Evolutionary conservation across 2,113 vertebrate genomes (phyloP).

Genomic region (Lepisosteus osseus): DNA sequence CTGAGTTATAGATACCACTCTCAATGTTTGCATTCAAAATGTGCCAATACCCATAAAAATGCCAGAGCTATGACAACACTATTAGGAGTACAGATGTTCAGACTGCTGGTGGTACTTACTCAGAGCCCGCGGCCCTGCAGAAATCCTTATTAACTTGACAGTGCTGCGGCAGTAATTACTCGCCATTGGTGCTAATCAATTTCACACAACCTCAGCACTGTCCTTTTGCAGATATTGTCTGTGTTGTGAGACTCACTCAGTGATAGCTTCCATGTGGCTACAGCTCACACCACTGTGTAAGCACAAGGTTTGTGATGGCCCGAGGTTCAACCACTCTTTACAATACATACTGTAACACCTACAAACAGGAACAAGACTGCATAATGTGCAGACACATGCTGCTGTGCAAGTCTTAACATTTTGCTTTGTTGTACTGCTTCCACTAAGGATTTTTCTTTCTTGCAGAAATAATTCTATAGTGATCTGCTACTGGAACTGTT

Average conservation of each 20-base stretch:
- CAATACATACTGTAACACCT: too few species aligned
- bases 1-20: conserved; percentile 12
- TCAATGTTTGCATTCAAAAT: conserved; percentile 8
- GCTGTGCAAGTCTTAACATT: too few species aligned
- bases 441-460: too few species aligned
- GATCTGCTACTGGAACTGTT: too few species aligned
- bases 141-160: background rate
- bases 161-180: conserved; percentile 34
- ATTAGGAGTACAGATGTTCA: conserved; percentile 41
- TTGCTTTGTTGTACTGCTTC: too few species aligned
- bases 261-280: background rate
- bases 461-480: too few species aligned
- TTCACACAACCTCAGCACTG: conserved; percentile 42
- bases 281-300: background rate
- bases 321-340: too few species aligned
- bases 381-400: too few species aligned
- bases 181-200: conserved; percentile 51
- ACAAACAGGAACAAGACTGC: too few species aligned
- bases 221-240: background rate
- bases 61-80: conserved; percentile 14
- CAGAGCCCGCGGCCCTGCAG: conserved; percentile 3
- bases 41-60: conserved; percentile 9
- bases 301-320: too few species aligned
- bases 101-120: conserved; percentile 26
- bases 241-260: background rate